Percentiles rank a stretch among this genome's conserved stretches.
These are phyloP conservation scores for Rapana venosa DNA, from an alignment of 2,888 invertebrate genomes.

Conservation along the genomic window DNA sequence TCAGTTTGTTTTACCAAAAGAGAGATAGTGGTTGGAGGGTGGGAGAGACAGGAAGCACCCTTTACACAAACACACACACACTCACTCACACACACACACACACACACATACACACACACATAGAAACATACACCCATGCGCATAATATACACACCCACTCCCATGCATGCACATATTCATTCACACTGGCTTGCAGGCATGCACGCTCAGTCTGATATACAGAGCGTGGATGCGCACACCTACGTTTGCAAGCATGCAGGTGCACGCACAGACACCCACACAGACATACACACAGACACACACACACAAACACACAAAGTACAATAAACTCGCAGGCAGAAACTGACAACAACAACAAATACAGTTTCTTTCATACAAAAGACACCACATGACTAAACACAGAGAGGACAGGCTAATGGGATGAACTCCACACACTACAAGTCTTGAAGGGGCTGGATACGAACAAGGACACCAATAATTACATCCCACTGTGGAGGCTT, in stretches of 20 bases:
- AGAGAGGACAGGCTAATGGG: neutral
- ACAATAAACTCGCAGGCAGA: neutral
- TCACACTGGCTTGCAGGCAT: neutral
- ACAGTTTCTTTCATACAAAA: neutral
- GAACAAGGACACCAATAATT: neutral
- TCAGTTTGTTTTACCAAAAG: neutral
- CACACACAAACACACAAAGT: neutral
- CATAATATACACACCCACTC: neutral
- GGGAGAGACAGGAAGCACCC: neutral
- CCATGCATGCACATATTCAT: neutral
- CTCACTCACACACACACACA: neutral
- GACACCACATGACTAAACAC: neutral
- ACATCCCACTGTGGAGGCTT: neutral
- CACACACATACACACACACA: neutral
- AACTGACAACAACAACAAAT: neutral
- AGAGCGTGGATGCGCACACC: neutral
- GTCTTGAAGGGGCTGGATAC: neutral
- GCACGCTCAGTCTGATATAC: neutral
- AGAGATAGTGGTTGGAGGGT: neutral
- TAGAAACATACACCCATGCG: neutral
- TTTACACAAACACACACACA: conserved; percentile 4
- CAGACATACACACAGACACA: neutral
- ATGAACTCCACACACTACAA: neutral
- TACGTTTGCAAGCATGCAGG: neutral
- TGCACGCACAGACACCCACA: neutral